Percentiles rank a stretch among this genome's conserved stretches.
phyloP scores from a whole-genome alignment of 1,140 invertebrate species.

The Bacillus rossius region DNA sequence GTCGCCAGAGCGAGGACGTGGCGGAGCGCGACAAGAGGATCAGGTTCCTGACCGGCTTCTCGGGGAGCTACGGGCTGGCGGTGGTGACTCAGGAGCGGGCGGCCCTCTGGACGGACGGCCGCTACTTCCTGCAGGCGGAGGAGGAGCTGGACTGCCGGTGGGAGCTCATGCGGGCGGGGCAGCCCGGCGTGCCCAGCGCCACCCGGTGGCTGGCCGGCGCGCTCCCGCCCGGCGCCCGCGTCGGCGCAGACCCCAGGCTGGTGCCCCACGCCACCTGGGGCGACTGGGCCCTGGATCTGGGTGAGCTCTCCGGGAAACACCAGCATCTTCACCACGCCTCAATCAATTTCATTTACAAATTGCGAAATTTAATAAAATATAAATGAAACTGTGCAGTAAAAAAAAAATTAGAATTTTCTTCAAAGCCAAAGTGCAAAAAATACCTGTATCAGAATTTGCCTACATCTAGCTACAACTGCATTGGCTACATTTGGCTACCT shows the following conservation, averaged over 20 bases:
- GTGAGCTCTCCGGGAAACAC: slow-evolving; percentile 26
- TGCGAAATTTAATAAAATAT: too few species aligned
- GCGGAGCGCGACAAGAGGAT: slow-evolving; percentile 70
- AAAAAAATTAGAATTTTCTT: too few species aligned
- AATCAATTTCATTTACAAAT: too few species aligned
- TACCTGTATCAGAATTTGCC: too few species aligned
- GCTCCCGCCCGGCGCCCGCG: slow-evolving; percentile 54
- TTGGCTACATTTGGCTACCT: too few species aligned
- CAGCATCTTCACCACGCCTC: too few species aligned
- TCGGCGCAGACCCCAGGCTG: slow-evolving; percentile 80
- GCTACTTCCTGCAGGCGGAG: slow-evolving; percentile 70
- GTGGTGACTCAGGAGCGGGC: slow-evolving; percentile 65
- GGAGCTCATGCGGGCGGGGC: slow-evolving; percentile 68
- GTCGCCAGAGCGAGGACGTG: slow-evolving; percentile 55
- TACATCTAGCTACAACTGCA: too few species aligned
- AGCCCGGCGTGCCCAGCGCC: slow-evolving; percentile 24
- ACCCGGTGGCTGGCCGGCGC: slow-evolving; percentile 52
- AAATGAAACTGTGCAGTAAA: too few species aligned
- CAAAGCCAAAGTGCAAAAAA: too few species aligned
- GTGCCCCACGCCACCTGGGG: slow-evolving; percentile 60
- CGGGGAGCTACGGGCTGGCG: slow-evolving; percentile 72
- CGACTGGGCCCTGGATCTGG: slow-evolving; percentile 49
- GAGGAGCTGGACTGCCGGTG: slow-evolving; percentile 72
- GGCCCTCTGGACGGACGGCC: slow-evolving; percentile 84
- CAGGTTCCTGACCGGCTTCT: slow-evolving; percentile 81